phyloP scores from a whole-genome alignment of 2,113 vertebrate genomes.

The Psophia crepitans region DNA sequence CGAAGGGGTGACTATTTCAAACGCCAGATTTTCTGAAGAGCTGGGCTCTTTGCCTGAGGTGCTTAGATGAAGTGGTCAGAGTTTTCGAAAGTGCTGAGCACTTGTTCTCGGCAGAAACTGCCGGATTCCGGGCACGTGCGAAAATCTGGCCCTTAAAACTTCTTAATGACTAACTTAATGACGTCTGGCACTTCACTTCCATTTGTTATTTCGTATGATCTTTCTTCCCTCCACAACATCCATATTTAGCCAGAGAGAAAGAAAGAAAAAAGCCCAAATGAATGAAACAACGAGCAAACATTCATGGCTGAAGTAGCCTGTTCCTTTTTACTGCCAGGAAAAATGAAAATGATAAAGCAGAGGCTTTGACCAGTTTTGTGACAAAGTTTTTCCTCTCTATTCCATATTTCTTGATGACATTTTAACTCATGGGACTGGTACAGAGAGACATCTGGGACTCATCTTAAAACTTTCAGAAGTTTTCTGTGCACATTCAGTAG shows the following conservation, averaged over 20 bases:
- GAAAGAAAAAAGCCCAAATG: not conserved
- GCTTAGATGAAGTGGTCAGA: not conserved
- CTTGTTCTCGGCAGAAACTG: not conserved
- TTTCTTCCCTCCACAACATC: not conserved
- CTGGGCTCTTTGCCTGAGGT: not conserved
- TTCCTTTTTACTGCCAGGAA: slow-evolving; percentile 17
- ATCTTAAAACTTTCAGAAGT: not conserved
- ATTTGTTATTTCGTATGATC: not conserved
- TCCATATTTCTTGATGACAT: not conserved
- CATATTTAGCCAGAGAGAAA: not conserved
- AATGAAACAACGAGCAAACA: not conserved
- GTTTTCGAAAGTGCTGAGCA: slow-evolving; percentile 5
- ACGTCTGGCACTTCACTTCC: not conserved
- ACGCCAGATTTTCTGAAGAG: slow-evolving; percentile 14
- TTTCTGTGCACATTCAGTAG: not conserved
- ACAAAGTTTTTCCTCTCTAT: slow-evolving; percentile 6
- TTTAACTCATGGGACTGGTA: not conserved
- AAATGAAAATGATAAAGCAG: slow-evolving; percentile 19
- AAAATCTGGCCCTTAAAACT: slow-evolving; percentile 16
- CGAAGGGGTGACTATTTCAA: not conserved
- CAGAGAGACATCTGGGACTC: not conserved
- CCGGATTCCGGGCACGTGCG: not conserved
- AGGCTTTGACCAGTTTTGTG: not conserved
- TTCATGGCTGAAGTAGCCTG: not conserved
- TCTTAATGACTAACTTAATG: slow-evolving; percentile 10